phyloP scores from a whole-genome alignment of 1,140 invertebrate genomes.

The Tetramorium alpestre region DNA sequence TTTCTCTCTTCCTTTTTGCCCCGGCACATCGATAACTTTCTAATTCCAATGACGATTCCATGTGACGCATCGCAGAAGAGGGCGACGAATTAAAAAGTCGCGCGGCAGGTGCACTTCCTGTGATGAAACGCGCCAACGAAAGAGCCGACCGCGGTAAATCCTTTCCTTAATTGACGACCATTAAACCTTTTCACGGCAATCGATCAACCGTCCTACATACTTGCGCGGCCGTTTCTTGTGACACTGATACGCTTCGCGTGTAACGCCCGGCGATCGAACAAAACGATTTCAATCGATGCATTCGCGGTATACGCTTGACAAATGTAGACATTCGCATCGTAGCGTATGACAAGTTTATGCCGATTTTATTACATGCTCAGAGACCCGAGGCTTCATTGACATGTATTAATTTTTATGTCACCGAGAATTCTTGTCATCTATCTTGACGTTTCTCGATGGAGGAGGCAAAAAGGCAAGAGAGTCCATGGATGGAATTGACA shows the following conservation, averaged over 20 bases:
- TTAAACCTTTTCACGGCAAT: constrained; percentile 51
- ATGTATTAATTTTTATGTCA: constrained; percentile 7
- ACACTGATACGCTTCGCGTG: constrained; percentile 34
- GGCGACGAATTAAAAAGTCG: constrained; percentile 45
- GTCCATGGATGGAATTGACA: not conserved
- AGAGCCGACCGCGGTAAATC: constrained; percentile 31
- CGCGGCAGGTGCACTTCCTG: constrained; percentile 54
- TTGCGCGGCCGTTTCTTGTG: constrained; percentile 39
- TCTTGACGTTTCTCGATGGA: not conserved
- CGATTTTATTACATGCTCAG: constrained; percentile 1
- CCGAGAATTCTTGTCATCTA: not conserved
- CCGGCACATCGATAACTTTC: constrained; percentile 31
- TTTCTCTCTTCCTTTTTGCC: constrained; percentile 25
- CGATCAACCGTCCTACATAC: constrained; percentile 53
- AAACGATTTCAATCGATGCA: constrained; percentile 21
- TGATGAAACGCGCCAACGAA: constrained; percentile 45
- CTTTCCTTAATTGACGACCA: constrained; percentile 55
- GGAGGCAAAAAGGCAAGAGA: not conserved
- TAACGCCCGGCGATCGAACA: not conserved
- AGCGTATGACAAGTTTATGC: not conserved
- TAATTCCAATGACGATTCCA: constrained; percentile 26
- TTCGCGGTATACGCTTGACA: not conserved
- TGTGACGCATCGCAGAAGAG: constrained; percentile 13
- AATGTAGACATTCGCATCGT: not conserved
- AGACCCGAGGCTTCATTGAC: not conserved